phyloP scores from a whole-genome alignment of 2,888 invertebrate genomes.

The Epiperipatus broadwayi region DNA sequence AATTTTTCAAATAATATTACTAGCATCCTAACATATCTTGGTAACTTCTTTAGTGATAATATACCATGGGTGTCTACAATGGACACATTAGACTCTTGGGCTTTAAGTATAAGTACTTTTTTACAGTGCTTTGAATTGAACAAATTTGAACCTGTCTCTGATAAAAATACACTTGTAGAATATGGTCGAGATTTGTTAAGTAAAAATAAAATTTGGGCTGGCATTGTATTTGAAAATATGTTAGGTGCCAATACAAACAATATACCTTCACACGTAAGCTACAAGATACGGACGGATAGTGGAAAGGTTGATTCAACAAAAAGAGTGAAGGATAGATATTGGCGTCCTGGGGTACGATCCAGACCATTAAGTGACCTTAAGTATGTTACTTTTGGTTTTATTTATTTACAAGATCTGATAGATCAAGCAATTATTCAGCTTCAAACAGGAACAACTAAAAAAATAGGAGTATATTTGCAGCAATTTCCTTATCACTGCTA shows the following conservation, averaged over 20 bases:
- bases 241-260: no score
- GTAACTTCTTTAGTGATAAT: no score
- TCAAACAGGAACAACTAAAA: slow-evolving; percentile 28
- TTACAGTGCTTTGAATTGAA: slow-evolving; percentile 33
- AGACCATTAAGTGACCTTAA: slow-evolving; percentile 32
- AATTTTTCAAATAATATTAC: no score
- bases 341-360: slow-evolving; percentile 24
- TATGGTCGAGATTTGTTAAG: slow-evolving; percentile 23
- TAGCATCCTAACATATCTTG: no score
- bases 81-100: no score
- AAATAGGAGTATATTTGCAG: slow-evolving; percentile 46
- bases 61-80: no score
- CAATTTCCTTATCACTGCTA: slow-evolving; percentile 41
- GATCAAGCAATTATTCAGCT: slow-evolving; percentile 54
- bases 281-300: slow-evolving; percentile 33
- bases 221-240: slow-evolving; percentile 34
- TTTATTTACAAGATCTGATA: slow-evolving; percentile 61
- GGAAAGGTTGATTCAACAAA: slow-evolving; percentile 31
- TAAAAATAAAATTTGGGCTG: slow-evolving; percentile 45
- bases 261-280: slow-evolving; percentile 20
- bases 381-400: slow-evolving; percentile 50
- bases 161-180: slow-evolving; percentile 21
- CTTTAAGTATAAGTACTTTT: no score
- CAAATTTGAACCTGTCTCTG: slow-evolving; percentile 25
- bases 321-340: slow-evolving; percentile 26